A percentile compares a stretch with the other conserved stretches of the same genome.
Conservation (phyloP, 2,797 vertebrate species). For the Cirrhinus mrigala region DNA sequence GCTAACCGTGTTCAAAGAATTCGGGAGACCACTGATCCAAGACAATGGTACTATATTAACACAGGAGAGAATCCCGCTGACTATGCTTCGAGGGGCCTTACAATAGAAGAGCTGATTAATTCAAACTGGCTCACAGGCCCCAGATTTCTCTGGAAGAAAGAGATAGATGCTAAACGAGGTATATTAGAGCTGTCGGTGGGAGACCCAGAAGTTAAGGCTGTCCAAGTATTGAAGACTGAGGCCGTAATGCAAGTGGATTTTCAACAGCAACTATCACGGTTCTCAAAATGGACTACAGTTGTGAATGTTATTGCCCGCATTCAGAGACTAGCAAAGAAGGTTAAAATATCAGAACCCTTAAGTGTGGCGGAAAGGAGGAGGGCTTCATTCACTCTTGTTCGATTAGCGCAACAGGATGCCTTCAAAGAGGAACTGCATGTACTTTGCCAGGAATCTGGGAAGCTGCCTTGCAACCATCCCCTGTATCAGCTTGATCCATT, state of each 20-base stretch:
- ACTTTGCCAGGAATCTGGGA: conserved; percentile 9
- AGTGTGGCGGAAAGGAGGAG: conserved; percentile 44
- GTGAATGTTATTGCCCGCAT: conserved; percentile 22
- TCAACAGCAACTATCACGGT: conserved; percentile 11
- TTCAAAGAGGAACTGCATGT: conserved; percentile 38
- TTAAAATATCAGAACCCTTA: conserved; percentile 6
- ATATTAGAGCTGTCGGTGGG: neutral
- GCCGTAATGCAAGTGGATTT: conserved; percentile 24
- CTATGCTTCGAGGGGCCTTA: neutral
- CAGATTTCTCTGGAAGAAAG: neutral
- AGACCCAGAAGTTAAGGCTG: neutral
- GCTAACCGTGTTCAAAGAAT: conserved; percentile 36
- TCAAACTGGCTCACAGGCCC: neutral
- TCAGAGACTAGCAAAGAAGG: conserved; percentile 4
- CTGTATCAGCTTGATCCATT: conserved; percentile 41
- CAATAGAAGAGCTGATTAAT: neutral
- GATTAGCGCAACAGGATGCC: conserved; percentile 18
- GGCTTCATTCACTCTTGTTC: neutral
- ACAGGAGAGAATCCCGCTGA: neutral
- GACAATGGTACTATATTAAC: neutral
- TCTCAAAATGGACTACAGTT: conserved; percentile 34
- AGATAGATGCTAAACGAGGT: neutral
- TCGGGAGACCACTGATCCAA: neutral
- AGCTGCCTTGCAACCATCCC: neutral
- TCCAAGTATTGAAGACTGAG: conserved; percentile 6